Conservation (phyloP, 2,797 vertebrate species). For the Neosalanx taihuensis region DNA sequence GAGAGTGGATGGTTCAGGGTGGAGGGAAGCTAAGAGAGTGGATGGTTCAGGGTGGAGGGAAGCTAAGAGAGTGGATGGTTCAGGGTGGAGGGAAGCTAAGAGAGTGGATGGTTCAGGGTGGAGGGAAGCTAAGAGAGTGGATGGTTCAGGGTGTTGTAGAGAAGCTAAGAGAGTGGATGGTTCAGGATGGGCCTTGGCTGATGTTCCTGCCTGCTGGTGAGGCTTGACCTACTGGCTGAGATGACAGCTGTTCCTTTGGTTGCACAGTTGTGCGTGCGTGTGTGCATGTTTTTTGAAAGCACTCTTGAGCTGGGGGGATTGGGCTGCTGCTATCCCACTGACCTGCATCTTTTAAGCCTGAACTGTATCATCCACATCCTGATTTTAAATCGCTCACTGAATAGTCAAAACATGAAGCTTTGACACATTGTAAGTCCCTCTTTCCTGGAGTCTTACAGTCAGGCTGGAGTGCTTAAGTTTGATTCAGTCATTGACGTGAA, state of each 20-base stretch:
- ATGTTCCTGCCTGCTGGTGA: not conserved
- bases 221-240: conserved; percentile 25
- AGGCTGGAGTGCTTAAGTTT: too few species aligned
- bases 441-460: not conserved
- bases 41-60: too few species aligned
- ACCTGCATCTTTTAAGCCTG: conserved; percentile 58
- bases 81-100: too few species aligned
- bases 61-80: too few species aligned
- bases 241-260: conserved; percentile 25
- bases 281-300: conserved; percentile 9
- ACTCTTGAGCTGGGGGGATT: conserved; percentile 17
- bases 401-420: not conserved
- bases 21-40: too few species aligned
- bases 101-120: too few species aligned
- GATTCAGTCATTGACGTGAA: too few species aligned
- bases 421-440: not conserved
- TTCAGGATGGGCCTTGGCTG: not conserved
- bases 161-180: too few species aligned
- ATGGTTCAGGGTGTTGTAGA: too few species aligned
- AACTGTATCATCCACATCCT: conserved; percentile 30
- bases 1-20: too few species aligned
- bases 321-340: conserved; percentile 39
- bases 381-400: not conserved
- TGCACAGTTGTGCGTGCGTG: conserved; percentile 8
- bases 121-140: too few species aligned